phyloP scores from a whole-genome alignment of 2,888 invertebrate species.

The Nemotelus nigrinus region DNA sequence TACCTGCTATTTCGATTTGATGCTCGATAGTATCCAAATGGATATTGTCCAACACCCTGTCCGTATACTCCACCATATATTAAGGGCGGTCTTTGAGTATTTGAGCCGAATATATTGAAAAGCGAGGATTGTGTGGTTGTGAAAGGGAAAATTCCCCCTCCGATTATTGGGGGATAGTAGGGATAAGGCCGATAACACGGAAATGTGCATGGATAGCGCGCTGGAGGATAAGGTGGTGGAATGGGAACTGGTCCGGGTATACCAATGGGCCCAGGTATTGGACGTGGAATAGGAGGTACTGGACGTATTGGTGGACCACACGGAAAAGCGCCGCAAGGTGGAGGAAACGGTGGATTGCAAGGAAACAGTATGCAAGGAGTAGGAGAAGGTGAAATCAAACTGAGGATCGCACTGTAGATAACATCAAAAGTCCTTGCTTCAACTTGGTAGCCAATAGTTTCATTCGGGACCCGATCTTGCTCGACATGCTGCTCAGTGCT shows the following conservation, averaged over 20 bases:
- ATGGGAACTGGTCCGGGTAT: neutral
- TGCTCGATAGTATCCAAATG: neutral
- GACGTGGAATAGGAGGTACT: constrained; percentile 2
- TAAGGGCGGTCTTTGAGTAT: too few species aligned
- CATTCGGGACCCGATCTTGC: neutral
- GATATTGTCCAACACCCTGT: neutral
- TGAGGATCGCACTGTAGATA: constrained; percentile 1
- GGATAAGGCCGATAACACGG: neutral
- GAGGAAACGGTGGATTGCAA: constrained; percentile 1
- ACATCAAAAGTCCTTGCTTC: constrained; percentile 24
- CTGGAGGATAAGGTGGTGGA: neutral
- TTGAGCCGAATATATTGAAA: too few species aligned
- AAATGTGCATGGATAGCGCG: neutral
- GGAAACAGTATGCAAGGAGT: constrained; percentile 25
- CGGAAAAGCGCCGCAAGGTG: neutral
- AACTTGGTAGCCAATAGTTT: neutral
- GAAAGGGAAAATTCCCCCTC: neutral
- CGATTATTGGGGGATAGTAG: neutral
- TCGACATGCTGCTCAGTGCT: too few species aligned
- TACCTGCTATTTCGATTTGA: neutral
- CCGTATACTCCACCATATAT: too few species aligned
- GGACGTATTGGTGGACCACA: neutral
- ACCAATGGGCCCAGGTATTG: neutral
- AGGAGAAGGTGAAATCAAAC: neutral
- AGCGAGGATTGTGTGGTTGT: too few species aligned